These are phyloP conservation scores for Limnephilus lunatus DNA, from an alignment of 2,888 invertebrate species.

Conservation along the genomic window DNA sequence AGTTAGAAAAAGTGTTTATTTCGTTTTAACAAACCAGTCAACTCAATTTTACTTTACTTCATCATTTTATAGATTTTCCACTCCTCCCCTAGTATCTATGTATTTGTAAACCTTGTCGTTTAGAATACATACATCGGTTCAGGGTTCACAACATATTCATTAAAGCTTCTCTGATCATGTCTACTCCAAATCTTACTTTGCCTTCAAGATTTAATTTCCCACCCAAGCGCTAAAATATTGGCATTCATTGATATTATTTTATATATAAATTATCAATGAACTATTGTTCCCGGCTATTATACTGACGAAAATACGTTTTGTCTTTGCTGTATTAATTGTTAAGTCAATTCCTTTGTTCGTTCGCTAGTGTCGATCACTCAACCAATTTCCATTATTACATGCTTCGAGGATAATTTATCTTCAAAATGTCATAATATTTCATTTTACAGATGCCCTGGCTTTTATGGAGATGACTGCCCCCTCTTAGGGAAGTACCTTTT, in stretches of 20 bases:
- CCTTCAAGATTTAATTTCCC: not conserved
- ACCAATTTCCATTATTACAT: not conserved
- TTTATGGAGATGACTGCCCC: constrained; percentile 79
- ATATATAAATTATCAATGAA: not conserved
- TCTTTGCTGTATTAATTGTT: not conserved
- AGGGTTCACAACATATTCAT: no score
- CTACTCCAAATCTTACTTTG: not conserved
- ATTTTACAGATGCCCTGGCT: constrained; percentile 80
- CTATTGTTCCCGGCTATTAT: no score
- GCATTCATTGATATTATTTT: not conserved
- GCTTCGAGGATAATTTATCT: no score
- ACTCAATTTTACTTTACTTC: not conserved
- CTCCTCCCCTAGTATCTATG: not conserved
- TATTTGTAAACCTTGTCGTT: no score
- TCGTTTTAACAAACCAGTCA: no score
- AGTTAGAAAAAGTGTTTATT: no score
- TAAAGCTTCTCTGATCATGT: not conserved
- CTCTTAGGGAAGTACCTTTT: constrained; percentile 79
- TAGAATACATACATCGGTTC: no score
- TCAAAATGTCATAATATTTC: not conserved
- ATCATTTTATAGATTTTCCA: not conserved
- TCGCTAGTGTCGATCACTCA: not conserved
- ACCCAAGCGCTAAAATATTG: not conserved
- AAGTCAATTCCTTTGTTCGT: not conserved
- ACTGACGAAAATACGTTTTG: not conserved